Percentiles rank a stretch among this genome's conserved stretches.
Conservation (phyloP, 2,888 invertebrate genomes). For the Elysia crispata region DNA sequence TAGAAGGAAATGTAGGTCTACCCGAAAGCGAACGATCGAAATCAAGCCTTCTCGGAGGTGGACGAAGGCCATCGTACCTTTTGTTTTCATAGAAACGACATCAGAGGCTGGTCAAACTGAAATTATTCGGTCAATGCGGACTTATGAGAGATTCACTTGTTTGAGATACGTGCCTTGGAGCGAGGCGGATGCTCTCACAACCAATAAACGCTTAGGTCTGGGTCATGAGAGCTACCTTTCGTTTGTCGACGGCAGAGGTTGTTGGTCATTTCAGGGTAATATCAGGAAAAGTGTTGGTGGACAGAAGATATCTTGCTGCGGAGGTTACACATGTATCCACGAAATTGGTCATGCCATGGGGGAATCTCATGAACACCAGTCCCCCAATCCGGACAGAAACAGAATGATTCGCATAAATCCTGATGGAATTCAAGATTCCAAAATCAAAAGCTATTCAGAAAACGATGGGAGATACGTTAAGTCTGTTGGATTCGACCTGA, state of each 20-base stretch:
- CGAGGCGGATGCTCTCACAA: not conserved
- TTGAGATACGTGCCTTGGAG: constrained; percentile 12
- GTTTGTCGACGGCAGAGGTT: not conserved
- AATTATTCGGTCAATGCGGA: not conserved
- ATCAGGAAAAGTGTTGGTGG: too few relatives aligned
- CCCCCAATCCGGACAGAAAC: too few relatives aligned
- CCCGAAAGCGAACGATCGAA: not conserved
- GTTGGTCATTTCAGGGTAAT: too few relatives aligned
- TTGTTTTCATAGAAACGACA: not conserved
- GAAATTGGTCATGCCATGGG: too few relatives aligned
- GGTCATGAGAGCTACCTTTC: constrained; percentile 1
- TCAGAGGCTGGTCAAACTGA: not conserved
- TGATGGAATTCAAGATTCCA: too few relatives aligned
- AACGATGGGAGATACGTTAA: too few relatives aligned
- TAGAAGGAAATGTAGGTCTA: not conserved
- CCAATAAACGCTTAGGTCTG: not conserved
- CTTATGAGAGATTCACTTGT: constrained; percentile 12
- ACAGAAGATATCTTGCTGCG: too few relatives aligned
- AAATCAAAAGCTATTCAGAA: too few relatives aligned
- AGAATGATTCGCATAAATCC: too few relatives aligned
- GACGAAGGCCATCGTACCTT: not conserved
- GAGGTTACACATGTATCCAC: too few relatives aligned
- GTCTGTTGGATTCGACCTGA: not conserved
- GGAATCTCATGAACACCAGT: too few relatives aligned
- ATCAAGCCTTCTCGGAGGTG: not conserved